Conservation (phyloP, 2,888 invertebrate genomes). For the Acrobasis repandana region DNA sequence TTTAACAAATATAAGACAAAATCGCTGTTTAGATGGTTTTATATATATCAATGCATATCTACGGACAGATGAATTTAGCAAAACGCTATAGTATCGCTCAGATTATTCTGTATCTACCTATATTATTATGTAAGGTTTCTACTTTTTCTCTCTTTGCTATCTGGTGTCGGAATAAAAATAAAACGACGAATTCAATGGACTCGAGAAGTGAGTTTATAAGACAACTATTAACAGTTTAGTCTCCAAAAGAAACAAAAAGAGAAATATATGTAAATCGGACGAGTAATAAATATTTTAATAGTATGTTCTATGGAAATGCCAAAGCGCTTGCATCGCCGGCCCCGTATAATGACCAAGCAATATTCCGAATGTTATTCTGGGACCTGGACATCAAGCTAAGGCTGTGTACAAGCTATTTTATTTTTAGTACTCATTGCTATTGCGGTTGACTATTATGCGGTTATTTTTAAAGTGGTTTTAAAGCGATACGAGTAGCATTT, state of each 20-base stretch:
- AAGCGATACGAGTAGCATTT: conserved; percentile 56
- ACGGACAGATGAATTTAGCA: no score
- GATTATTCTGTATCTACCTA: no score
- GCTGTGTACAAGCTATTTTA: conserved; percentile 51
- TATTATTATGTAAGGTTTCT: no score
- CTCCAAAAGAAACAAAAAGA: conserved; percentile 34
- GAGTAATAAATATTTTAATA: conserved; percentile 45
- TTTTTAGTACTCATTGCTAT: conserved; percentile 58
- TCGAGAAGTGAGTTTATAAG: neutral
- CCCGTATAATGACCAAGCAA: conserved; percentile 47
- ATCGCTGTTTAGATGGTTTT: no score
- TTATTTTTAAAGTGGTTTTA: conserved; percentile 61
- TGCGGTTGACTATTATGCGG: conserved; percentile 58
- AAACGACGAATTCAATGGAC: conserved; percentile 3
- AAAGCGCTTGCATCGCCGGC: conserved; percentile 39
- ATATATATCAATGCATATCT: no score
- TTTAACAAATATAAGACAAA: no score
- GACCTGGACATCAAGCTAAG: conserved; percentile 45
- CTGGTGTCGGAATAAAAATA: neutral
- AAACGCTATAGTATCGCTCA: no score
- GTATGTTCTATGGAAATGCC: conserved; percentile 51
- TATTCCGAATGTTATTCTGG: conserved; percentile 58
- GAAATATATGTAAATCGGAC: conserved; percentile 42
- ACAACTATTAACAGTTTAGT: conserved; percentile 12
- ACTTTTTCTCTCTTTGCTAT: no score